Evolutionary conservation across 2,888 invertebrate genomes (phyloP), one percentile per base, ranked within the genome.

Genomic region (Sceliomorpha sp.): DNA sequence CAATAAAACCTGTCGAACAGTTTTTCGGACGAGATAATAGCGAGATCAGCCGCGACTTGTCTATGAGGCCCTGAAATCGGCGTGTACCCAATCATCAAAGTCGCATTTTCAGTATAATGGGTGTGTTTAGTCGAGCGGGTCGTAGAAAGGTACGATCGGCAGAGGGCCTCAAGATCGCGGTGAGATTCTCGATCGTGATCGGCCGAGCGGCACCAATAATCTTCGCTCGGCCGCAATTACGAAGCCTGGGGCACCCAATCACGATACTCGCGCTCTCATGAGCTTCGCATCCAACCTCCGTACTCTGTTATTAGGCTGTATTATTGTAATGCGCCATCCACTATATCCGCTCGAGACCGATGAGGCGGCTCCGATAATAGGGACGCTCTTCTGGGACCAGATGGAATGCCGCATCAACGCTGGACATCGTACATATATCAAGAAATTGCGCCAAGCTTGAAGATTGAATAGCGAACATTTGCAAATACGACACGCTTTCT

Each of bases 71-170:
- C 53, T 13, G 44, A 50, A 40, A 27, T 31, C 34, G 17, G 60
- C 55, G 44, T 55, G 75, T 74, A 87, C 81, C 87, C 85, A 78
- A 84, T 86, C 82, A 87, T 87, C 87, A 87, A 87, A 87, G 79
- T 87, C 86, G 84, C 87, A 87, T 87, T 87, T 87, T 66, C 80
- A 82, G 76, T 59, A 73, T 86, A 86, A 86, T 86, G 76, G 82
- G 80, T 81, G 83, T 83, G 82, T 82, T 86, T 84, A 84, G 81
- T 70, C 72, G 56, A 70, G 40, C 53, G 59, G 59, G 63, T 58
- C 27, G 55, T 39, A 68, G 58, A 59, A 55, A 56, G 53, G 69
- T 73, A 55, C 70, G 58, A 63, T 69, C 47, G 53, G 55, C 64
- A 60, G 60, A n/a, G n/a, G 73, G 72, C 73, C 76, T 75, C 79